Percentiles rank a stretch among this genome's conserved stretches.
phyloP scores from a whole-genome alignment of 1,140 invertebrate species.

The Philotrypesis tridentata region DNA sequence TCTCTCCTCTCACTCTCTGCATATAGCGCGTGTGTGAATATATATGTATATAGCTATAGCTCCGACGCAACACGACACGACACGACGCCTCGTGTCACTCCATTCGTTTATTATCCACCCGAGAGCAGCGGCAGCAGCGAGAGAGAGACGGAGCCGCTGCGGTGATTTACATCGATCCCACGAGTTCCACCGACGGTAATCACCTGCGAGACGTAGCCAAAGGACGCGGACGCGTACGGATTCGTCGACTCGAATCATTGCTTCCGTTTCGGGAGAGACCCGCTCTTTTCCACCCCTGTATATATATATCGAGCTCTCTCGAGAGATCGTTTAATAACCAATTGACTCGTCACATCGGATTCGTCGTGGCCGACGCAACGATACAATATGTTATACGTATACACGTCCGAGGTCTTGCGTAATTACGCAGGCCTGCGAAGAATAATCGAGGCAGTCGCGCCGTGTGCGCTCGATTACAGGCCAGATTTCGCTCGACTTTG shows the following conservation, averaged over 20 bases:
- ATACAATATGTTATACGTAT: too few relatives aligned
- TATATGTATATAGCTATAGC: constrained; percentile 30
- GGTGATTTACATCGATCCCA: constrained; percentile 47
- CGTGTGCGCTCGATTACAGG: constrained; percentile 10
- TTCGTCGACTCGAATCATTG: neutral
- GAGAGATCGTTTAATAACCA: too few relatives aligned
- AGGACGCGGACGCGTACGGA: neutral
- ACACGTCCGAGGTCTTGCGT: too few relatives aligned
- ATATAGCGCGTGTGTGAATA: neutral
- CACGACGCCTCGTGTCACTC: constrained; percentile 35
- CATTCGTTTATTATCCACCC: constrained; percentile 32
- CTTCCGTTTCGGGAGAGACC: neutral
- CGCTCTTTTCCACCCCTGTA: neutral
- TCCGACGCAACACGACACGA: constrained; percentile 18
- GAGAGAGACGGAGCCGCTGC: neutral
- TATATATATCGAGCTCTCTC: neutral
- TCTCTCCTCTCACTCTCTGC: neutral
- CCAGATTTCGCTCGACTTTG: constrained; percentile 3
- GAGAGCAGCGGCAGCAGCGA: constrained; percentile 57
- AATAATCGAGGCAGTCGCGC: constrained; percentile 2
- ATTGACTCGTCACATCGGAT: too few relatives aligned
- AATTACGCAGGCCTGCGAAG: too few relatives aligned
- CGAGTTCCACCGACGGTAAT: constrained; percentile 39
- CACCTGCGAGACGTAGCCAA: neutral
- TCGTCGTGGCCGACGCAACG: too few relatives aligned